phyloP scores from a whole-genome alignment of 2,888 invertebrate genomes.

The Cosmia trapezina region DNA sequence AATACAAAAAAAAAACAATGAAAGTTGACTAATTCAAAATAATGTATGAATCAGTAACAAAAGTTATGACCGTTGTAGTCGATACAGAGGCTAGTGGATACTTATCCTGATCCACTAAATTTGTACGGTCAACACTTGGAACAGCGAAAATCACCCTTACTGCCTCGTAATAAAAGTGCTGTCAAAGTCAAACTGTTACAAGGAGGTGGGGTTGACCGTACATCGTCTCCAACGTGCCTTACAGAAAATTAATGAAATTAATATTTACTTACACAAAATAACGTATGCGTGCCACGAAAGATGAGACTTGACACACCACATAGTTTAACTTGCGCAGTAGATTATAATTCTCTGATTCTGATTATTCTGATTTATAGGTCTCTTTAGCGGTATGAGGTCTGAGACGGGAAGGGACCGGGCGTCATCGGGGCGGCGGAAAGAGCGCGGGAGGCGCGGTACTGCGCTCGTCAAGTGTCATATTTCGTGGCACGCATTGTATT shows the following conservation, averaged over 20 bases:
- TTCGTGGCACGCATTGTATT: no score
- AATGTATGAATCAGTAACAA: background rate
- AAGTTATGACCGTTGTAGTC: background rate
- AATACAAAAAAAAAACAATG: background rate
- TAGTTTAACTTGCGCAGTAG: no score
- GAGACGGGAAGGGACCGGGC: no score
- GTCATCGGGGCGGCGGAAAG: no score
- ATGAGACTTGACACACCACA: no score
- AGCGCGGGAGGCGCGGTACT: no score
- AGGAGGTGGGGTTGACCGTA: background rate
- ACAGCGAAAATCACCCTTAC: constrained; percentile 6
- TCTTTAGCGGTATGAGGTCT: no score
- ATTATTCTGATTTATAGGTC: no score
- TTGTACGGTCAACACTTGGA: background rate
- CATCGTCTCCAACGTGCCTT: constrained; percentile 1
- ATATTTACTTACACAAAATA: constrained; percentile 18
- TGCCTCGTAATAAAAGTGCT: background rate
- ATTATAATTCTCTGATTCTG: no score
- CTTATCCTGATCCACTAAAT: background rate
- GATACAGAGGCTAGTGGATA: background rate
- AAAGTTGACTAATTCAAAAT: background rate
- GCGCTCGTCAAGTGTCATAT: no score
- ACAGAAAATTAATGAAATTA: background rate
- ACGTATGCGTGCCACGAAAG: background rate
- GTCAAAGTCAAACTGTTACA: background rate